Evolutionary conservation across 2,888 invertebrate species (phyloP), one percentile per base, ranked within the genome.

Genomic region (Taphrorychus bicolor): DNA sequence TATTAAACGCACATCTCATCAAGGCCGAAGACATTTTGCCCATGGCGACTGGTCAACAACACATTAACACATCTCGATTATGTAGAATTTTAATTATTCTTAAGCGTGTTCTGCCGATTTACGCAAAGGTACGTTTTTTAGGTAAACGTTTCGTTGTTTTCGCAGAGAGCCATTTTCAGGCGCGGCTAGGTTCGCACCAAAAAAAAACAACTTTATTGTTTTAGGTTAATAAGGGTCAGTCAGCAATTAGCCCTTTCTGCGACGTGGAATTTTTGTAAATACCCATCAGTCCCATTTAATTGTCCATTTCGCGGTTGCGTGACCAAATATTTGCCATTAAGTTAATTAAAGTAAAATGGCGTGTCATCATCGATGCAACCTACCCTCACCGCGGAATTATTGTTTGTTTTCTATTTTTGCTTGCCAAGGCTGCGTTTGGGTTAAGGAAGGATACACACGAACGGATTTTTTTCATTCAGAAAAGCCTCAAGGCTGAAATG

Each of bases 311-410:
- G 4, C 5, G 16, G 58, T 65, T 56, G 66, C 66, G 66, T 66
- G 66, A 66, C 56, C 48, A 59, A 66, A 66, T 49, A 59, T 66
- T 66, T 66, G 56, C 66, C 66, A 66, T 66, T 66, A 59, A 59
- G 59, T 66, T 66, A 66, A 66, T 66, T 66, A 66, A 32, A 56
- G 59, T 24, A 60, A 56, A 66, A 66, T 66, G 56, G 66, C 66
- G 66, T 66, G 66, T 66, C 66, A n/a, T n/a, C n/a, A 66, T 66
- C 56, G 54, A 40, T 59, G 59, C 59, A 66, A 60, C 66, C 66
- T 59, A 59, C 66, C 66, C 66, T 66, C 40, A 59, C 54, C 40
- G 19, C 59, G 59, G 22, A 54, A 66, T 59, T 59, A 60, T 59
- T 66, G 66, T 66, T 59, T 59, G 48, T 22, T 19, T 54, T 59